A percentile compares a stretch with the other conserved stretches of the same genome.
phyloP scores from a whole-genome alignment of 2,888 invertebrate species.

The Apamea anceps region DNA sequence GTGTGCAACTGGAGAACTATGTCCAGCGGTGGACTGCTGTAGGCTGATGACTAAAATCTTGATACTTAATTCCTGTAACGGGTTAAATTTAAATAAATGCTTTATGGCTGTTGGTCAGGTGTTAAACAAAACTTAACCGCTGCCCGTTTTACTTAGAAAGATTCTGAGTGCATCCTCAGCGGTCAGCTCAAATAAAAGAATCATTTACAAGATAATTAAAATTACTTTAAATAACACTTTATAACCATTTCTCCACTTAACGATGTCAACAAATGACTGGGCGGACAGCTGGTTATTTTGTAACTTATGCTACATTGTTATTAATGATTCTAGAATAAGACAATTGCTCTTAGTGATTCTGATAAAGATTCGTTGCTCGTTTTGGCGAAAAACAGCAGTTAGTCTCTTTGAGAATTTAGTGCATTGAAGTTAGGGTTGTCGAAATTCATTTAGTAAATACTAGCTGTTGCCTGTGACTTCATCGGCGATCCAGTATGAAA shows the following conservation, averaged over 20 bases:
- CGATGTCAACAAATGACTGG: conserved; percentile 29
- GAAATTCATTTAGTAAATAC: neutral
- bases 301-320: conserved; percentile 50
- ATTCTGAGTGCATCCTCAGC: neutral
- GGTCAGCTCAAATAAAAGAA: neutral
- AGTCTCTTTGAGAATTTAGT: conserved; percentile 25
- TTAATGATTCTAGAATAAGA: conserved; percentile 62
- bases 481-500: no score
- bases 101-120: neutral
- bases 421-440: neutral
- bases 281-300: conserved; percentile 47
- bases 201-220: neutral
- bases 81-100: neutral
- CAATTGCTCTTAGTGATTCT: conserved; percentile 50
- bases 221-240: neutral
- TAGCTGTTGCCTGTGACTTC: no score
- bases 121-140: neutral
- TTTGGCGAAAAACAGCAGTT: conserved; percentile 31
- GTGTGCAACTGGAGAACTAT: neutral
- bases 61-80: no score
- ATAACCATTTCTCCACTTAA: conserved; percentile 41
- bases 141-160: neutral
- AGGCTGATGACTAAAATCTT: neutral
- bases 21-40: neutral
- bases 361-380: conserved; percentile 48